phyloP scores from a whole-genome alignment of 1,140 invertebrate genomes.

The Cyrtorhinus lividipennis region DNA sequence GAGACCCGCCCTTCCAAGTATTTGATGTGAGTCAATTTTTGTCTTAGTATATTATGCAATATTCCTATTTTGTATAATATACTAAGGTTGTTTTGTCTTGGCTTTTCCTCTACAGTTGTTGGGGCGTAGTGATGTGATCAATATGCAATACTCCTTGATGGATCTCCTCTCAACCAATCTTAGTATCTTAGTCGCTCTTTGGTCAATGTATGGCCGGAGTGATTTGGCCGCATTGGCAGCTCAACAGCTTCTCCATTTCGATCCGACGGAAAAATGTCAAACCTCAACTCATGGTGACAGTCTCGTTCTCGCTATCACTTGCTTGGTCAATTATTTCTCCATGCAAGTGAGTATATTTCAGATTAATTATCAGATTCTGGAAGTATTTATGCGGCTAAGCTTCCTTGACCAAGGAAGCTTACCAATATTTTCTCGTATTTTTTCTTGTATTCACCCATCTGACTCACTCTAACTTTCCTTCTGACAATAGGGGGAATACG shows the following conservation, averaged over 20 bases:
- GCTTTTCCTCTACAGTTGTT: slow-evolving; percentile 44
- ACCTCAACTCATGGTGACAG: slow-evolving; percentile 48
- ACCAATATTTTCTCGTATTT: too few species aligned
- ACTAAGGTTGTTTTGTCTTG: not conserved
- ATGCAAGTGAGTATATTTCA: slow-evolving; percentile 37
- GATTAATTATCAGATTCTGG: too few species aligned
- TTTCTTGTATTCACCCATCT: too few species aligned
- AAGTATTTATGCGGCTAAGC: too few species aligned
- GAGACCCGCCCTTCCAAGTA: slow-evolving; percentile 30
- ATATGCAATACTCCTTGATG: slow-evolving; percentile 66
- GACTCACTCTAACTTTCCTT: too few species aligned
- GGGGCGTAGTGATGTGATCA: slow-evolving; percentile 67
- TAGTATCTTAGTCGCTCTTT: slow-evolving; percentile 64
- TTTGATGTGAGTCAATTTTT: slow-evolving; percentile 31
- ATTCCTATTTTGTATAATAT: too few species aligned
- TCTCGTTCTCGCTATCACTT: slow-evolving; percentile 53
- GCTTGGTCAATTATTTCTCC: slow-evolving; percentile 45
- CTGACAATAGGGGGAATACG: slow-evolving; percentile 32
- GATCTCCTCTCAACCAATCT: slow-evolving; percentile 64
- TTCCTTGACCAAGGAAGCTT: too few species aligned
- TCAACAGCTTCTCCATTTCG: slow-evolving; percentile 60
- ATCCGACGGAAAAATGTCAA: slow-evolving; percentile 33
- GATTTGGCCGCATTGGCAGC: slow-evolving; percentile 63
- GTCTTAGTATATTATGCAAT: too few species aligned
- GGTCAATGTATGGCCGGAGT: slow-evolving; percentile 72